Evolutionary conservation across 2,113 vertebrate species (phyloP).

Genomic region (Baryphthengus martii): DNA sequence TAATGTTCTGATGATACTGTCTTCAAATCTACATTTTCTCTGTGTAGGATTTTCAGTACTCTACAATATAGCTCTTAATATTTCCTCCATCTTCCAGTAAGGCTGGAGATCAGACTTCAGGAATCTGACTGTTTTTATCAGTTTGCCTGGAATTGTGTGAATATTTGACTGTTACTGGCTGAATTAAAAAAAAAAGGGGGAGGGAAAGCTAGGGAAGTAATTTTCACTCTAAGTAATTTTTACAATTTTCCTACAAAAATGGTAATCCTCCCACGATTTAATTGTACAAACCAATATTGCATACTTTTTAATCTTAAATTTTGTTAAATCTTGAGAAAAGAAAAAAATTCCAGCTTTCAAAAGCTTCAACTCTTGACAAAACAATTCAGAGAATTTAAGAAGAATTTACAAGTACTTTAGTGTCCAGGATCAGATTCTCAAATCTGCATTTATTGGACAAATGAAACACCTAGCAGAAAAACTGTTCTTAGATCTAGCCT

Average conservation of each 20-base stretch:
- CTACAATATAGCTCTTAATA: neutral
- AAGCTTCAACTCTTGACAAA: neutral
- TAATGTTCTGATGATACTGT: neutral
- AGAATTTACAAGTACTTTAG: neutral
- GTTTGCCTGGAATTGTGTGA: neutral
- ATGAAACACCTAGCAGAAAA: neutral
- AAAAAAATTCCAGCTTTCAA: neutral
- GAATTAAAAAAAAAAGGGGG: neutral
- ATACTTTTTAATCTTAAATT: neutral
- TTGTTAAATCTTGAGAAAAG: neutral
- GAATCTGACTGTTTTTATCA: neutral
- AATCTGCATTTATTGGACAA: neutral
- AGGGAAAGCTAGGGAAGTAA: neutral
- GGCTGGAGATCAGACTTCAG: neutral
- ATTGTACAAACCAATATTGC: neutral
- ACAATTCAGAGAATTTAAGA: neutral
- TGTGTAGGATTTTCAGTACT: neutral
- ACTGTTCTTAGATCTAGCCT: neutral
- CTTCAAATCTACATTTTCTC: neutral
- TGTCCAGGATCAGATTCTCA: neutral
- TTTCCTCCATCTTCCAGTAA: neutral
- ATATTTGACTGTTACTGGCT: neutral
- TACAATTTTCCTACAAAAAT: neutral
- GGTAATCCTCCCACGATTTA: neutral
- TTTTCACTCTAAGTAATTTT: neutral